These are phyloP conservation scores for Oscarella lobularis DNA, from an alignment of 37 sponge, comb jelly and placozoan species.

Conservation along the genomic window DNA sequence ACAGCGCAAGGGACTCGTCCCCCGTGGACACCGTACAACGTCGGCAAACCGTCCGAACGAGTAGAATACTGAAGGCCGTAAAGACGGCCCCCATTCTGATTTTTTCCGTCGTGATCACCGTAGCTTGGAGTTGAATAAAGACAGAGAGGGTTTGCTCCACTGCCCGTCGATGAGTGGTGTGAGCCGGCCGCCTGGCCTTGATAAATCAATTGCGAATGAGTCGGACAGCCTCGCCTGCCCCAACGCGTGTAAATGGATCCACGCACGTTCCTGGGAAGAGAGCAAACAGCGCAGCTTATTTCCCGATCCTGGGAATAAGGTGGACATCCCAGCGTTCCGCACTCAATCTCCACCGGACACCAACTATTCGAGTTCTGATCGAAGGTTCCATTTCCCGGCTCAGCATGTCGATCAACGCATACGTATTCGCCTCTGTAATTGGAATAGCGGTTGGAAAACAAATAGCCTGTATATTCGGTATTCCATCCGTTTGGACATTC, in stretches of 20 bases:
- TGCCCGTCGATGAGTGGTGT: neutral
- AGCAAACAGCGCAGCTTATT: neutral
- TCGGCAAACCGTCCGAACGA: neutral
- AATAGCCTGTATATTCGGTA: slow-evolving; percentile 12
- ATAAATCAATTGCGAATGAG: neutral
- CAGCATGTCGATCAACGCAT: slow-evolving; percentile 10
- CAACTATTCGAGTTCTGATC: neutral
- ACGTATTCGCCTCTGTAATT: slow-evolving; percentile 6
- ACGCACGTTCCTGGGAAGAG: neutral
- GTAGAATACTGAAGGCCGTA: neutral
- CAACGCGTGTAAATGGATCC: neutral
- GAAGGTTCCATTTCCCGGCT: neutral
- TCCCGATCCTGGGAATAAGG: neutral
- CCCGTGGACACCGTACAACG: neutral
- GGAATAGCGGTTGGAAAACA: neutral
- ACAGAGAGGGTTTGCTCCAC: slow-evolving; percentile 2
- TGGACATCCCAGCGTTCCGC: neutral
- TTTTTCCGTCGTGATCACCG: neutral
- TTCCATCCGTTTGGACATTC: slow-evolving; percentile 11
- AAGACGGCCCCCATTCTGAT: neutral
- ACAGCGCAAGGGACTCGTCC: neutral
- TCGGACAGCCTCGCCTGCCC: neutral
- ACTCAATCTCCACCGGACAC: neutral
- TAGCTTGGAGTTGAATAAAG: neutral
- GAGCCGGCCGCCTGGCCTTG: neutral